Evolutionary conservation across 2,888 invertebrate species (phyloP), one percentile per base, ranked within the genome.

Genomic region (Celastrina argiolus): DNA sequence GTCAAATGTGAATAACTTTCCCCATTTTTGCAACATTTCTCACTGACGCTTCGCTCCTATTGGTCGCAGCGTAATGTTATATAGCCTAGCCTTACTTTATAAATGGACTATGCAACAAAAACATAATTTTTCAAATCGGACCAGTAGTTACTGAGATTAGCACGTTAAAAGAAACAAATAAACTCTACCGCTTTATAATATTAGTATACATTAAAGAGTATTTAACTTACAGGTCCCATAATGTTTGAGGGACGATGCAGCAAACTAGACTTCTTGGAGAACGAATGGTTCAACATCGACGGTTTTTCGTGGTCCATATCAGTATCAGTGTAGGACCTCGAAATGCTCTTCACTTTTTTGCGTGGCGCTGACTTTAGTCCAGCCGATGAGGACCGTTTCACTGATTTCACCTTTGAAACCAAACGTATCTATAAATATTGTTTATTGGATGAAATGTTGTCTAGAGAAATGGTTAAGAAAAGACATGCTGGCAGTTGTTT

Each of bases 171-270:
- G n/a, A n/a, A n/a, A n/a, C n/a, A n/a, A n/a, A n/a, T n/a, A n/a
- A n/a, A n/a, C n/a, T n/a, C n/a, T n/a, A n/a, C n/a, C n/a, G n/a
- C 31, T 7, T 31, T 31, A 6, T 31, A 31, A 3, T 31, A 6
- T 31, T 31, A 31, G 31, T 6, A 12, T 16, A 22, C 2, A 41
- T 45, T 28, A 31, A 51, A 56, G 10, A 12, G 1, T 36, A 36
- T n/a, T n/a, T 31, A n/a, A 93, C 94, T 94, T 84, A 95, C 95
- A 74, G 95, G 94, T 87, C 93, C 92, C 73, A 93, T 84, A 67
- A 94, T 92, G 75, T 93, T 93, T 10, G 94, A 92, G 0, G 95
- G 95, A 71, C 95, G 92, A 75, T 95, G 93, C 73, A 95, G 85
- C 74, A 96, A 74, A 68, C 91, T 92, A 67, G 92, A 90, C 72